phyloP scores from a whole-genome alignment of 2,113 vertebrate species.

The Chaetorhynchus papuensis region DNA sequence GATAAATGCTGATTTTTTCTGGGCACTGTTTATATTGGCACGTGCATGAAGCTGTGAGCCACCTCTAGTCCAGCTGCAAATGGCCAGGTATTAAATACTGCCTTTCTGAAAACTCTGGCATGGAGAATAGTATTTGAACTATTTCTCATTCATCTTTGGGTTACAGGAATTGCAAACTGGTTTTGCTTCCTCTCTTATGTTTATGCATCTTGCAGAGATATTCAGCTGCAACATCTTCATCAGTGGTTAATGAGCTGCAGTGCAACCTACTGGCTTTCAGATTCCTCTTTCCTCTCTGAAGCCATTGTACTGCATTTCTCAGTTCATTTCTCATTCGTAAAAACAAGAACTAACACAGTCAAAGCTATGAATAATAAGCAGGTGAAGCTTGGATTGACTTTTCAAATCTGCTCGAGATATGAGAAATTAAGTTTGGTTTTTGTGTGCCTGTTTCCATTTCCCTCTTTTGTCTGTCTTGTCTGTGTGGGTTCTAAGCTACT shows the following conservation, averaged over 20 bases:
- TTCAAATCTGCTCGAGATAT: not conserved
- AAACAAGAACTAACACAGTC: not conserved
- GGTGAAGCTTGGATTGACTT: not conserved
- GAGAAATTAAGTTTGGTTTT: not conserved
- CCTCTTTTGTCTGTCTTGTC: not conserved
- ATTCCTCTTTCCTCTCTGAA: not conserved
- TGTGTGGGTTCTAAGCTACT: not conserved
- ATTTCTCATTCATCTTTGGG: not conserved
- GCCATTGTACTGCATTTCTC: not conserved
- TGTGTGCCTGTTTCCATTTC: not conserved
- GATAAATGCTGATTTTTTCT: not conserved
- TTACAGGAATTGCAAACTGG: not conserved
- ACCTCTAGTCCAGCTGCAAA: not conserved
- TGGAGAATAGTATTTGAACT: not conserved
- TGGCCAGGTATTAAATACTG: not conserved
- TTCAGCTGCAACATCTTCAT: not conserved
- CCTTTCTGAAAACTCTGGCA: not conserved
- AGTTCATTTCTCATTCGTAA: not conserved
- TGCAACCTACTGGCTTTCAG: not conserved
- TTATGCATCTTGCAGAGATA: not conserved
- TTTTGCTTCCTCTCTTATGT: not conserved
- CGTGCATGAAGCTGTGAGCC: not conserved
- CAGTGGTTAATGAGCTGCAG: slow-evolving; percentile 26
- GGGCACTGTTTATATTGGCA: not conserved
- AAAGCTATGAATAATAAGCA: not conserved